These are phyloP conservation scores for Drosophila villosipedis DNA, from an alignment of 2,888 invertebrate genomes.

Conservation along the genomic window DNA sequence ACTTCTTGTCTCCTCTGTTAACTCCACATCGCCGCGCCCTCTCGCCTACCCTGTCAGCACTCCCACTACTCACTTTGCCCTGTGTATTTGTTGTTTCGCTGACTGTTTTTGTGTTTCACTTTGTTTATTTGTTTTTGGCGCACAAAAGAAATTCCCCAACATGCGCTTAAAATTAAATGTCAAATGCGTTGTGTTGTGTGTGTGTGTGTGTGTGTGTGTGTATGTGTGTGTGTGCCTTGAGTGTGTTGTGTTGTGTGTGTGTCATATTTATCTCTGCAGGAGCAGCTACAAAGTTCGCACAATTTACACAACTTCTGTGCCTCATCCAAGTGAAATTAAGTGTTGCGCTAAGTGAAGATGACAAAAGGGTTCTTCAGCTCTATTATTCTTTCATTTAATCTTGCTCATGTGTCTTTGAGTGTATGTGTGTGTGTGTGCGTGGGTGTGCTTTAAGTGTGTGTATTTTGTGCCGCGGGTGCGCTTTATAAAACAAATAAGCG, in stretches of 20 bases:
- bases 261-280: conserved; percentile 66
- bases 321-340: conserved; percentile 78
- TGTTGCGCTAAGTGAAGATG: conserved; percentile 79
- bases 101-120: conserved; percentile 65
- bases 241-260: conserved; percentile 49
- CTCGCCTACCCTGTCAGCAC: no score
- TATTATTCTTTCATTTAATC: conserved; percentile 78
- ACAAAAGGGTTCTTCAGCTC: conserved; percentile 81
- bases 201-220: conserved; percentile 4
- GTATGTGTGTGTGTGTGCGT: conserved; percentile 9
- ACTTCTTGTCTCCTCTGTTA: conserved; percentile 47
- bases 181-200: conserved; percentile 60
- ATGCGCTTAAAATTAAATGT: conserved; percentile 83
- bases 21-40: neutral
- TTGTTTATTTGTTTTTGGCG: conserved; percentile 75
- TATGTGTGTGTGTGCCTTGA: conserved; percentile 15
- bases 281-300: conserved; percentile 77
- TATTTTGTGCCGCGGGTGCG: conserved; percentile 67
- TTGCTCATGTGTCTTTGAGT: conserved; percentile 44
- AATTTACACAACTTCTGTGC: conserved; percentile 76
- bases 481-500: conserved; percentile 78
- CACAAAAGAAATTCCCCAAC: conserved; percentile 83
- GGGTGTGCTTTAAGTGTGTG: conserved; percentile 23
- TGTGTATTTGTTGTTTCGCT: conserved; percentile 36
- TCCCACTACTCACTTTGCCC: neutral